A percentile compares a stretch with the other conserved stretches of the same genome.
Evolutionary conservation across 2,797 vertebrate genomes (phyloP).

Genomic region (Neosilurus mollespiculum): DNA sequence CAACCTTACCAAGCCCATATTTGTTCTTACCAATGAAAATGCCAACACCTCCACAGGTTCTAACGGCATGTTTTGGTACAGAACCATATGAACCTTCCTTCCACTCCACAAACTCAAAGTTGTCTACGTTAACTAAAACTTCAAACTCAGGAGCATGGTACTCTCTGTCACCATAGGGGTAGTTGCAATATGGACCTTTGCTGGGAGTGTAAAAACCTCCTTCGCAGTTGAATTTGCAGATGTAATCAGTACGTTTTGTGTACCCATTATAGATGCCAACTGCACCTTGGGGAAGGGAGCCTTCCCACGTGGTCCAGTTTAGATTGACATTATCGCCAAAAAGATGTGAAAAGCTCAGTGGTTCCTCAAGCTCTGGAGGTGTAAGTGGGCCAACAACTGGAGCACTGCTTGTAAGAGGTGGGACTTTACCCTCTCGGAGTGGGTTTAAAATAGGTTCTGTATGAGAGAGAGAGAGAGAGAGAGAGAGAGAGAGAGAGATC

Average conservation of each 20-base stretch:
- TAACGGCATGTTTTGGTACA: slow-evolving; percentile 63
- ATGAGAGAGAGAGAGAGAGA: no score
- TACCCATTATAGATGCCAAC: slow-evolving; percentile 72
- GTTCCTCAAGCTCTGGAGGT: slow-evolving; percentile 58
- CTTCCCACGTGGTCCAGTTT: slow-evolving; percentile 68
- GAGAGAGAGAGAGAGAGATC: no score
- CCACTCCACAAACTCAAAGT: slow-evolving; percentile 76
- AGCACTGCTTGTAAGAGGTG: slow-evolving; percentile 44
- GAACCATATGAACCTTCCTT: slow-evolving; percentile 68
- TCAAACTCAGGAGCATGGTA: slow-evolving; percentile 67
- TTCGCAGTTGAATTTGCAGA: slow-evolving; percentile 72
- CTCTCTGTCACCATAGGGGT: slow-evolving; percentile 70
- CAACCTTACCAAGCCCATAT: slow-evolving; percentile 77
- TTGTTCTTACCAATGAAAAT: slow-evolving; percentile 76
- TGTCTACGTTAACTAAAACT: slow-evolving; percentile 71
- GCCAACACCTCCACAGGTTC: slow-evolving; percentile 65
- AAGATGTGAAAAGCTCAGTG: slow-evolving; percentile 49
- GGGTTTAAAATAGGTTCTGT: slow-evolving; percentile 63
- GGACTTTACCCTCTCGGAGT: slow-evolving; percentile 59
- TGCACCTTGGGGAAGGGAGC: slow-evolving; percentile 66
- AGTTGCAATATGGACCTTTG: slow-evolving; percentile 73
- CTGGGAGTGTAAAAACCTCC: slow-evolving; percentile 71
- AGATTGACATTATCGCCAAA: slow-evolving; percentile 72
- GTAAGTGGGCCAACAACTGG: slow-evolving; percentile 49
- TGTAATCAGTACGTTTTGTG: slow-evolving; percentile 69